These are phyloP conservation scores for Origma solitaria DNA, from an alignment of 2,113 vertebrate species.

Conservation along the genomic window DNA sequence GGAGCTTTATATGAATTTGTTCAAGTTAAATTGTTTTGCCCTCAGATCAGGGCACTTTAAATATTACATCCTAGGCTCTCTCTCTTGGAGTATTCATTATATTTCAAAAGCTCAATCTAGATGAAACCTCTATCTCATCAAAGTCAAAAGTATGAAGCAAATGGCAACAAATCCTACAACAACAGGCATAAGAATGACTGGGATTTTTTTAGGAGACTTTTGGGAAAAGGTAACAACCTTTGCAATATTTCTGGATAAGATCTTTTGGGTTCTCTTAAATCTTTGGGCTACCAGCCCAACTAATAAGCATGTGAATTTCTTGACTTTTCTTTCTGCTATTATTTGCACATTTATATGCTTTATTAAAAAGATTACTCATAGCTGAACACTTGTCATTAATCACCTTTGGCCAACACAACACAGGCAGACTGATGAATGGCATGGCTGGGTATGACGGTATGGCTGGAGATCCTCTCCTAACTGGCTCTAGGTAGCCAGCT, in stretches of 20 bases:
- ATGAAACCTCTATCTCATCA: background rate
- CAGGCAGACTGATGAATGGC: background rate
- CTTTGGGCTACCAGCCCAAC: background rate
- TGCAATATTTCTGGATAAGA: background rate
- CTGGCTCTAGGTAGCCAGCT: background rate
- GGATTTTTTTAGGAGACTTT: fast-evolving
- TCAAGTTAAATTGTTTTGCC: background rate
- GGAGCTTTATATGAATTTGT: background rate
- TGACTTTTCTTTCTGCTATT: background rate
- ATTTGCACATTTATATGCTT: background rate
- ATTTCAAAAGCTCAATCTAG: background rate
- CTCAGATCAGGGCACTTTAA: background rate
- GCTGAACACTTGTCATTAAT: background rate
- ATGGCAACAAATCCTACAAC: background rate
- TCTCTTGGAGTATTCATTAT: background rate
- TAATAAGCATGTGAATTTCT: background rate
- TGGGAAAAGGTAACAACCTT: background rate
- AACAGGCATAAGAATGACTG: background rate
- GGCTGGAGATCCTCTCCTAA: background rate
- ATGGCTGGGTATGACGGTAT: background rate
- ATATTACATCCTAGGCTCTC: background rate
- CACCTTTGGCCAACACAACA: background rate
- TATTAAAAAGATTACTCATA: background rate
- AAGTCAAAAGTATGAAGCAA: background rate
- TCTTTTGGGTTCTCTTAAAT: fast-evolving